Conservation (phyloP, 2,113 vertebrate genomes). For the Atrichornis clamosus region DNA sequence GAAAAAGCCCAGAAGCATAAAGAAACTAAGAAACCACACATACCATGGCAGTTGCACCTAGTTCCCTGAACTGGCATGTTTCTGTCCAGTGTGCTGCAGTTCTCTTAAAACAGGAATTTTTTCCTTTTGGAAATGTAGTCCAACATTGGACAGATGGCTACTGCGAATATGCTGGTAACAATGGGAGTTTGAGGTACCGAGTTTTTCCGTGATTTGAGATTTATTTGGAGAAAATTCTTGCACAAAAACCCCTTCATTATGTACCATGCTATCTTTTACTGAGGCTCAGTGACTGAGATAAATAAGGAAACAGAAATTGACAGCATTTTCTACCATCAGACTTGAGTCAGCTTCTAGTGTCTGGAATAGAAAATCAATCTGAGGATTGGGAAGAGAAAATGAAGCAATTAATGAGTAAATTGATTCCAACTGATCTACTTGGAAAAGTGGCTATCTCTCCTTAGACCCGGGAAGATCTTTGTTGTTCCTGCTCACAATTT, state of each 20-base stretch:
- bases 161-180: not conserved
- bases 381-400: conserved; percentile 11
- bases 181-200: not conserved
- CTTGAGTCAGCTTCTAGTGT: not conserved
- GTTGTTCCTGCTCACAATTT: not conserved
- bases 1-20: not conserved
- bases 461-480: not conserved
- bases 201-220: not conserved
- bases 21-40: not conserved
- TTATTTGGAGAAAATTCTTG: not conserved
- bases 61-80: not conserved
- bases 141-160: not conserved
- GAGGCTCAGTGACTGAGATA: not conserved
- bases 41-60: not conserved
- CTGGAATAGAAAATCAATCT: conserved; percentile 38
- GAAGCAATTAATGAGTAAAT: conserved; percentile 36
- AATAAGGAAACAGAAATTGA: not conserved
- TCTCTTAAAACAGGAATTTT: not conserved
- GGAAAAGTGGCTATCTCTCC: not conserved
- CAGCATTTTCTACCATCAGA: not conserved
- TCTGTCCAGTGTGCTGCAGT: not conserved
- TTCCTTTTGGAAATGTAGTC: not conserved
- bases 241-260: not conserved
- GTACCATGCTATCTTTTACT: not conserved
- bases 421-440: conserved; percentile 30